Conservation (phyloP, 2,888 invertebrate species). For the Agriopis marginaria region DNA sequence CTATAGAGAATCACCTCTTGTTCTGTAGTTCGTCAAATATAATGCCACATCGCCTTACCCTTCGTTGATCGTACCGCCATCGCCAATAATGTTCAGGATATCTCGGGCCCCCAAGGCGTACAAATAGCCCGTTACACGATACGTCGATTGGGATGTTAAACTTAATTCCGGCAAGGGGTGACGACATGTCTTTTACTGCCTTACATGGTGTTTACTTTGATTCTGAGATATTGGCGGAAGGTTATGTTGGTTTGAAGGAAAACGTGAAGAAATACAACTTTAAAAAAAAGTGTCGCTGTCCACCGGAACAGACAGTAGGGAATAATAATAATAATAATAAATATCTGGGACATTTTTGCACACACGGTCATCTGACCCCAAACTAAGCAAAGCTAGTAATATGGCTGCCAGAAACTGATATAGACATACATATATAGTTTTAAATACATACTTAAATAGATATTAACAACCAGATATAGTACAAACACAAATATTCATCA, state of each 20-base stretch:
- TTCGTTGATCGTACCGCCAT: slow-evolving; percentile 49
- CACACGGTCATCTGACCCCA: too few relatives aligned
- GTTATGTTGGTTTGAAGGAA: neutral
- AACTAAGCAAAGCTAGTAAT: too few relatives aligned
- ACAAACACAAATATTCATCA: too few relatives aligned
- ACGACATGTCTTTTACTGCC: slow-evolving; percentile 76
- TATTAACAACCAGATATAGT: too few relatives aligned
- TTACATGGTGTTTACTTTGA: slow-evolving; percentile 73
- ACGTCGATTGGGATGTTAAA: slow-evolving; percentile 84
- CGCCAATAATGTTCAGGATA: slow-evolving; percentile 67
- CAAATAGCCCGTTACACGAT: slow-evolving; percentile 79
- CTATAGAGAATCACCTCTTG: neutral
- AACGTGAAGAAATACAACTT: neutral
- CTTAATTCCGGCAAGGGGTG: slow-evolving; percentile 82
- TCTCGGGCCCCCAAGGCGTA: slow-evolving; percentile 60
- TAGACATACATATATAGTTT: too few relatives aligned
- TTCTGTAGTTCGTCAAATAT: neutral
- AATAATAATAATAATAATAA: too few relatives aligned
- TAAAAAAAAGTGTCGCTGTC: too few relatives aligned
- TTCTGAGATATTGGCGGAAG: slow-evolving; percentile 48
- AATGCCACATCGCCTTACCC: slow-evolving; percentile 24
- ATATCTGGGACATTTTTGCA: too few relatives aligned
- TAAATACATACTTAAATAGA: too few relatives aligned
- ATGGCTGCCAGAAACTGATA: too few relatives aligned
- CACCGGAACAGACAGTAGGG: too few relatives aligned